Evolutionary conservation across 2,113 vertebrate species (phyloP), one percentile per base, ranked within the genome.

Genomic region (Peromyscus leucopus): DNA sequence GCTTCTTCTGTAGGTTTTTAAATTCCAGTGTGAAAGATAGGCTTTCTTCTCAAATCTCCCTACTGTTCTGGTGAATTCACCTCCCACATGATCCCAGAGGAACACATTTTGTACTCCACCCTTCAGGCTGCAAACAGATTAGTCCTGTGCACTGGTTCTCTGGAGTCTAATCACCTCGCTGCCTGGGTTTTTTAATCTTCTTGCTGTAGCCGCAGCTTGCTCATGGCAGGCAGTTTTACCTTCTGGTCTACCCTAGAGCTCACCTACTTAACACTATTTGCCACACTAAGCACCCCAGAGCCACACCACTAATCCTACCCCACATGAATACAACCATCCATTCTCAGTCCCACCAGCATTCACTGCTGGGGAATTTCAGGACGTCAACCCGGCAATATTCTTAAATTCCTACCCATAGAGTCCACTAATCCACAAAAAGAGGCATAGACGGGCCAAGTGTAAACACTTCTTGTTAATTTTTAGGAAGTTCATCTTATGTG

Each of bases 31-130:
- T 97, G 90, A 97, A 97, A 96, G 74, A 89, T 76, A 80, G 36
- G 33, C 57, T 96, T 97, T 97, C 57, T 94, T 90, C 96, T 97
- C 42, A 91, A 89, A 95, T 83, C 93, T 94, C 78, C 86, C 86
- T 88, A 39, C 78, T 42, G n/a, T 94, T 96, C 67, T 19, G 26
- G 61, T 94, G 96, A 97, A 95, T 93, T 94, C 46, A 57, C 90
- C 94, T 93, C 69, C 89, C 90, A 85, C n/a, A 28, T 19, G 87
- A 96, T 72, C 86, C 55, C 0, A 0, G 9, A 59, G 94, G 89
- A 80, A 65, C 19, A 61, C 75, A 90, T 90, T 94, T 89, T 87
- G 57, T 93, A 84, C n/a, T 88, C 48, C 42, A 0, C 5, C 22
- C 36, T 87, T 92, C 69, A 69, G 80, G 65, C 72, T 95, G 65